A percentile compares a stretch with the other conserved stretches of the same genome.
Conservation (phyloP, 2,888 invertebrate genomes). For the Sturmia bella region DNA sequence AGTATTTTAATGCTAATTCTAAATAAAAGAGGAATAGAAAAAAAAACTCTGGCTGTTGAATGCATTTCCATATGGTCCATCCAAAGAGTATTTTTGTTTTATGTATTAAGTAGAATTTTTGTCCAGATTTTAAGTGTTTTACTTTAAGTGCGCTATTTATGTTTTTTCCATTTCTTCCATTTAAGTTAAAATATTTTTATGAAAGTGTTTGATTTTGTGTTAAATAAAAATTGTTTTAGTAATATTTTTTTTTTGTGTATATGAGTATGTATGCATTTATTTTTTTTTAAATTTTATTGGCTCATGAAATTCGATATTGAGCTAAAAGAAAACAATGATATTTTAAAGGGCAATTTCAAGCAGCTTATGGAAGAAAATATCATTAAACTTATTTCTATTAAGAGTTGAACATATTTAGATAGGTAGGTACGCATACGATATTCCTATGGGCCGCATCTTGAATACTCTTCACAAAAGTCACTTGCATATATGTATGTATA, state of each 20-base stretch:
- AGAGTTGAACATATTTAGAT: neutral
- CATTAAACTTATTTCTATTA: slow-evolving; percentile 16
- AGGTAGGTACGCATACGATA: neutral
- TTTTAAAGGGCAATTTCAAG: slow-evolving; percentile 10
- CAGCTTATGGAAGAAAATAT: slow-evolving; percentile 8
- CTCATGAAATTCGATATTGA: slow-evolving; percentile 61
- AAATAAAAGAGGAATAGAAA: slow-evolving; percentile 70
- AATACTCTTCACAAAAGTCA: too few species aligned
- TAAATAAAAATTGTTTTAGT: slow-evolving; percentile 47
- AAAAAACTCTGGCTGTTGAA: slow-evolving; percentile 70
- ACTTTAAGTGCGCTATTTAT: slow-evolving; percentile 62
- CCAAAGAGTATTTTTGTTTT: slow-evolving; percentile 70
- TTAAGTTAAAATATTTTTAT: slow-evolving; percentile 29
- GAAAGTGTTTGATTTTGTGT: slow-evolving; percentile 60
- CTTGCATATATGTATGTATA: too few species aligned
- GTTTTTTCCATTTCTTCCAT: slow-evolving; percentile 27
- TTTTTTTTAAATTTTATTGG: slow-evolving; percentile 44
- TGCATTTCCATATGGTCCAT: slow-evolving; percentile 31
- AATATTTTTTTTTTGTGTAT: slow-evolving; percentile 32
- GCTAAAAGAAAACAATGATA: slow-evolving; percentile 1
- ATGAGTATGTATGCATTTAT: too few species aligned
- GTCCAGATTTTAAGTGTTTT: slow-evolving; percentile 62
- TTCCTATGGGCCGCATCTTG: neutral
- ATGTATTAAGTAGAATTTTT: slow-evolving; percentile 77
- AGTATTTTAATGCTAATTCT: slow-evolving; percentile 76